A percentile compares a stretch with the other conserved stretches of the same genome.
Conservation (phyloP, 2,888 invertebrate species). For the Rhamphomyia laevipes region DNA sequence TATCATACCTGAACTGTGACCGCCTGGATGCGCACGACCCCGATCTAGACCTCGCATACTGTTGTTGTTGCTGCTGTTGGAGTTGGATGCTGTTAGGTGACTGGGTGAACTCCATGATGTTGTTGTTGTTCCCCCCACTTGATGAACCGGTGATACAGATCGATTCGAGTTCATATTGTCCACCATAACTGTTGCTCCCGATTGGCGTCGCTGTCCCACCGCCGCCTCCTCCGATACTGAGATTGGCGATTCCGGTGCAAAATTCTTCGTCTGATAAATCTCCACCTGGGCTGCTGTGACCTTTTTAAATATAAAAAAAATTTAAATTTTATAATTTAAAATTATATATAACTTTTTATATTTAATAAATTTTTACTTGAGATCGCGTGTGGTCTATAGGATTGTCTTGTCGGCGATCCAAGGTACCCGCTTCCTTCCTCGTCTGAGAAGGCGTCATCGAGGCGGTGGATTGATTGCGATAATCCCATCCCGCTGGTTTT, state of each 20-base stretch:
- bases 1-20: constrained; percentile 36
- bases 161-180: constrained; percentile 39
- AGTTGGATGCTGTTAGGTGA: constrained; percentile 12
- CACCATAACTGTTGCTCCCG: constrained; percentile 22
- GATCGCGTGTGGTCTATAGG: constrained; percentile 42
- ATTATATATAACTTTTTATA: not conserved
- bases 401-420: constrained; percentile 40
- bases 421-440: constrained; percentile 58
- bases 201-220: constrained; percentile 35
- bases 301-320: constrained; percentile 16
- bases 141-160: constrained; percentile 37
- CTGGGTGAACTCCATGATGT: constrained; percentile 37
- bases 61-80: constrained; percentile 25
- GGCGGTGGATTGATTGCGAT: constrained; percentile 39
- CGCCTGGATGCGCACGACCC: constrained; percentile 38
- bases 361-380: constrained; percentile 36
- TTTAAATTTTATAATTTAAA: not conserved
- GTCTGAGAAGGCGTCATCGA: constrained; percentile 77
- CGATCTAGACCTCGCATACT: constrained; percentile 36
- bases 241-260: constrained; percentile 37
- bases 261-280: constrained; percentile 40
- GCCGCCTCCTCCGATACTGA: constrained; percentile 20
- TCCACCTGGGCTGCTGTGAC: constrained; percentile 42
- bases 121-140: constrained; percentile 12
- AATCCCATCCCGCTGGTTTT: constrained; percentile 38